Percentiles rank a stretch among this genome's conserved stretches.
These are phyloP conservation scores for Oplegnathus fasciatus DNA, from an alignment of 2,113 vertebrate genomes.

Conservation along the genomic window DNA sequence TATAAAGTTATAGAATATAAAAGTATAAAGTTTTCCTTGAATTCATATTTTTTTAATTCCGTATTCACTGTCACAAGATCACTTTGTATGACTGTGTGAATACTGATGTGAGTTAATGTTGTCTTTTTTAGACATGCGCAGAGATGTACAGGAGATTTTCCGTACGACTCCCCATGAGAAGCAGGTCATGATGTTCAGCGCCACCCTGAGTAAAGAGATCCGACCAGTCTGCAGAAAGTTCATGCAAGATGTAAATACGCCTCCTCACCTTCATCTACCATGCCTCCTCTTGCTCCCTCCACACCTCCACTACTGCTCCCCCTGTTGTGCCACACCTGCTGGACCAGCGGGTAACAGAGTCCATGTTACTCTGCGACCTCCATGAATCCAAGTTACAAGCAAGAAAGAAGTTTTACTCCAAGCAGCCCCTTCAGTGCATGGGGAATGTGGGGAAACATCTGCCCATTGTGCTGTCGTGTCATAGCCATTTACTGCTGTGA, in stretches of 20 bases:
- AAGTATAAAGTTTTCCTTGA: too few relatives aligned
- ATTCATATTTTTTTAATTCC: too few relatives aligned
- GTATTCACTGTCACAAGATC: neutral
- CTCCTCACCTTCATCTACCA: constrained; percentile 70
- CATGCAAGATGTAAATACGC: constrained; percentile 92
- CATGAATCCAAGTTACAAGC: constrained; percentile 15
- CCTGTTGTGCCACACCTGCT: constrained; percentile 25
- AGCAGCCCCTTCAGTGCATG: constrained; percentile 3
- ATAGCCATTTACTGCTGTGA: neutral
- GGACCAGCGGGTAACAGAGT: constrained; percentile 13
- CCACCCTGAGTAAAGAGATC: constrained; percentile 91
- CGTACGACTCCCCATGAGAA: constrained; percentile 91
- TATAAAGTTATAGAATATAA: too few relatives aligned
- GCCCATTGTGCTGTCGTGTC: neutral
- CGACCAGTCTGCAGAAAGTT: constrained; percentile 91
- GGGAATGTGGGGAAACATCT: neutral
- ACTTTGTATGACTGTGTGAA: neutral
- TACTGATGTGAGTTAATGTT: neutral
- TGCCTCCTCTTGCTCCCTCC: constrained; percentile 71
- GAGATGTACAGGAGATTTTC: constrained; percentile 92
- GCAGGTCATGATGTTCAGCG: constrained; percentile 94
- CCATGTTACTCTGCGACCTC: neutral
- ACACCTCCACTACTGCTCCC: constrained; percentile 17
- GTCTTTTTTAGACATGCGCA: constrained; percentile 85
- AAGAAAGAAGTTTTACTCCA: neutral